Evolutionary conservation across 2,888 invertebrate genomes (phyloP).

Genomic region (Drosophila eohydei): DNA sequence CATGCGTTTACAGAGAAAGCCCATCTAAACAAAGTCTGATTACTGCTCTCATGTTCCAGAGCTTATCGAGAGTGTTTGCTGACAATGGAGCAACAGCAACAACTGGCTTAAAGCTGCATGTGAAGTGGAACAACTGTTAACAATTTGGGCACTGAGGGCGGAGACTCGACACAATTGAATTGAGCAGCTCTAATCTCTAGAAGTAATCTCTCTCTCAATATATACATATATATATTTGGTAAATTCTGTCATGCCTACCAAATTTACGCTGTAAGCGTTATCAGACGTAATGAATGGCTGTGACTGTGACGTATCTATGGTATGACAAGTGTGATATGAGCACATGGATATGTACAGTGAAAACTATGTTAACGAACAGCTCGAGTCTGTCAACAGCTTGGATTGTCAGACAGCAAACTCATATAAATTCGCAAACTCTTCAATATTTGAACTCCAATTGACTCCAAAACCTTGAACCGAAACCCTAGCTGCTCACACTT

Average conservation of each 20-base stretch:
- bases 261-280: slow-evolving; percentile 16
- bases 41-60: slow-evolving; percentile 1
- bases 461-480: not conserved
- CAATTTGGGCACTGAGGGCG: slow-evolving; percentile 15
- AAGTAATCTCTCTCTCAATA: not conserved
- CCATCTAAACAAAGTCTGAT: slow-evolving; percentile 10
- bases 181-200: slow-evolving; percentile 3
- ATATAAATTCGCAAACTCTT: too few relatives aligned
- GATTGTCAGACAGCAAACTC: not conserved
- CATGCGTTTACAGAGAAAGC: not conserved
- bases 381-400: too few relatives aligned
- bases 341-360: not conserved
- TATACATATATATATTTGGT: not conserved
- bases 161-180: not conserved
- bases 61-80: slow-evolving; percentile 11
- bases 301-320: slow-evolving; percentile 49
- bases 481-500: not conserved
- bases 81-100: slow-evolving; percentile 8
- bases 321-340: slow-evolving; percentile 44
- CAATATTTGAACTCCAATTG: not conserved
- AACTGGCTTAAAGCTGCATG: slow-evolving; percentile 29
- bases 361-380: not conserved
- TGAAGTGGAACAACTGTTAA: slow-evolving; percentile 48
- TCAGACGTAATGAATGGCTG: slow-evolving; percentile 14
- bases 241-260: slow-evolving; percentile 1